Evolutionary conservation across 2,797 vertebrate species (phyloP), one percentile per base, ranked within the genome.

Genomic region (Peromyscus eremicus): DNA sequence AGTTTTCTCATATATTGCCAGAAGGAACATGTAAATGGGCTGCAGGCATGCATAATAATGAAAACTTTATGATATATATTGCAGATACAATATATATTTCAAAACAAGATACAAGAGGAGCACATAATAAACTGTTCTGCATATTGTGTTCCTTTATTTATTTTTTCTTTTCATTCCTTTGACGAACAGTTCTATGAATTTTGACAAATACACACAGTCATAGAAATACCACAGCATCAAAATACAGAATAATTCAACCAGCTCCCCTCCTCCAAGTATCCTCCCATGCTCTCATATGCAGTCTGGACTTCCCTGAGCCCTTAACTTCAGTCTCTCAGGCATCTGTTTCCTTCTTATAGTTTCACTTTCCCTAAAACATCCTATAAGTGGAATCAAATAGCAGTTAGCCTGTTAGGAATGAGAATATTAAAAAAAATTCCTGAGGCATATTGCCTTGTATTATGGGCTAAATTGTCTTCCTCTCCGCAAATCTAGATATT

Each of bases 321-420:
- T 92, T 75, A 40, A 49, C 8, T 85, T 75, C n/a, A 52, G 9
- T 7, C 0, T 0, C 5, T 82, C 40, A 83, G 3, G 12, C 79
- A 91, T 40, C 6, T 75, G 6, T 88, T 64, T 93, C 71, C 4
- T 23, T 71, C 4, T 23, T 71, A 17, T 4, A 8, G 12, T 62
- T 27, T 85, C 84, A 23, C 29, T 34, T 94, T 93, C 80, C 40
- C 14, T n/a, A 84, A 81, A 83, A 57, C 37, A 19, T 77, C 32
- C 32, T 40, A 17, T 55, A 84, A 89, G 68, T 68, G 62, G 14
- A 93, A 55, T 86, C 27, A n/a, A 21, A 17, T 4, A 46, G 49
- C 52, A 80, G 9, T 83, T 83, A 91, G 49, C n/a, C 5, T 94
- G 77, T 92, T 79, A 86, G 14, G n/a, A 83, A 87, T 64, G 85